Conservation (phyloP, 2,888 invertebrate genomes). For the Lasioglossum oenotherae region DNA sequence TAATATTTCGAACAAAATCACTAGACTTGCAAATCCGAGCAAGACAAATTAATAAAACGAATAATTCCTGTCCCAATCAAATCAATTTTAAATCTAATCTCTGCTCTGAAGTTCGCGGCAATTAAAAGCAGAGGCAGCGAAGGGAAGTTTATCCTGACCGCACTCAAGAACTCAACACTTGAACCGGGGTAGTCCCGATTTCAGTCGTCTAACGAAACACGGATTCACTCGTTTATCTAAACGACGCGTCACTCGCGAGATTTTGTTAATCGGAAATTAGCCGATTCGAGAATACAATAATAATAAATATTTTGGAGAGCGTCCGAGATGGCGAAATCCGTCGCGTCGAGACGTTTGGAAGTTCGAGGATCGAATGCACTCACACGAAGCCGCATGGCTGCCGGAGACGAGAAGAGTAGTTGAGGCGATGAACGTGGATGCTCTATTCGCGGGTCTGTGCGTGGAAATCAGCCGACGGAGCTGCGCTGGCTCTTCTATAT, state of each 20-base stretch:
- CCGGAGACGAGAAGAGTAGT: slow-evolving; percentile 24
- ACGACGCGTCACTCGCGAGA: slow-evolving; percentile 22
- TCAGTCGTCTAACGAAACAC: background rate
- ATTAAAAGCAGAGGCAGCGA: background rate
- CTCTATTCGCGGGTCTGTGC: slow-evolving; percentile 73
- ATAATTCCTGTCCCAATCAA: no score
- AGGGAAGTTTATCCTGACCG: background rate
- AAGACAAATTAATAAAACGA: background rate
- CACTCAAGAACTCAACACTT: background rate
- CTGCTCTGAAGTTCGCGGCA: background rate
- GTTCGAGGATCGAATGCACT: slow-evolving; percentile 66
- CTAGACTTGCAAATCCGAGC: background rate
- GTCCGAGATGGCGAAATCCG: background rate
- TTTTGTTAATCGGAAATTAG: background rate
- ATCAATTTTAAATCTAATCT: no score
- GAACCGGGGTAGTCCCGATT: background rate
- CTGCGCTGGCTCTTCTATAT: slow-evolving; percentile 71
- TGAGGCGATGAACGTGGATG: slow-evolving; percentile 68
- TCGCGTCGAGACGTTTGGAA: background rate
- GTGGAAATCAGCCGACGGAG: slow-evolving; percentile 78
- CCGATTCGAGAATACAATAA: no score
- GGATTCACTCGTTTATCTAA: background rate
- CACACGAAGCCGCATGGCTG: slow-evolving; percentile 76
- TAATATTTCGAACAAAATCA: background rate
- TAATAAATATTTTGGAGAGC: background rate